phyloP scores from a whole-genome alignment of 2,797 vertebrate genomes.

The Muscicapa striata region DNA sequence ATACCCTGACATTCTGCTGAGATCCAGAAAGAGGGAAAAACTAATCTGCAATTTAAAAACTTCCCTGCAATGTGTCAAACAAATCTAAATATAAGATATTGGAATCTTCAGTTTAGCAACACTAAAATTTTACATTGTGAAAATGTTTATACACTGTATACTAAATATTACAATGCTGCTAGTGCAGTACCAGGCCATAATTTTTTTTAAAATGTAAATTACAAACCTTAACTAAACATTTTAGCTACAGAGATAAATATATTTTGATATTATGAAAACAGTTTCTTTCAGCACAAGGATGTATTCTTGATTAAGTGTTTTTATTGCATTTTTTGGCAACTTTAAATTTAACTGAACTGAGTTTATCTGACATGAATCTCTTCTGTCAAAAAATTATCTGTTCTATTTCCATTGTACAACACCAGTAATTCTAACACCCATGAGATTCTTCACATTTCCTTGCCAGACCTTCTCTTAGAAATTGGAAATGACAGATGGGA shows the following conservation, averaged over 20 bases:
- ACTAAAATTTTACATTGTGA: background rate
- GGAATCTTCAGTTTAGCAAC: background rate
- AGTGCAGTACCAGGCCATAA: background rate
- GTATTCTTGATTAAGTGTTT: background rate
- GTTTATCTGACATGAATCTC: background rate
- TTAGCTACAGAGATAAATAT: background rate
- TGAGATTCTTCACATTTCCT: background rate
- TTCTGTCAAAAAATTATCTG: background rate
- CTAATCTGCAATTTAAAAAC: background rate
- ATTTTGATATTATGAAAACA: background rate
- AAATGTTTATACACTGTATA: background rate
- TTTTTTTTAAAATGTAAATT: background rate
- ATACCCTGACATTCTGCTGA: background rate
- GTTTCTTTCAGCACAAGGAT: background rate
- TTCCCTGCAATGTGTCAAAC: background rate
- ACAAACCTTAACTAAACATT: background rate
- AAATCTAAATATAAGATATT: background rate
- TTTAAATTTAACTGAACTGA: background rate
- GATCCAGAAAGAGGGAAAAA: background rate
- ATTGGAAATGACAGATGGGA: slow-evolving; percentile 38
- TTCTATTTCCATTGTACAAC: slow-evolving; percentile 21
- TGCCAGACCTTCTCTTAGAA: slow-evolving; percentile 5
- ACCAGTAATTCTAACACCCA: slow-evolving; percentile 1
- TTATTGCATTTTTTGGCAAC: background rate
- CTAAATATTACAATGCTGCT: background rate